Conservation (phyloP, 2,888 invertebrate species). For the Auanema sp. region DNA sequence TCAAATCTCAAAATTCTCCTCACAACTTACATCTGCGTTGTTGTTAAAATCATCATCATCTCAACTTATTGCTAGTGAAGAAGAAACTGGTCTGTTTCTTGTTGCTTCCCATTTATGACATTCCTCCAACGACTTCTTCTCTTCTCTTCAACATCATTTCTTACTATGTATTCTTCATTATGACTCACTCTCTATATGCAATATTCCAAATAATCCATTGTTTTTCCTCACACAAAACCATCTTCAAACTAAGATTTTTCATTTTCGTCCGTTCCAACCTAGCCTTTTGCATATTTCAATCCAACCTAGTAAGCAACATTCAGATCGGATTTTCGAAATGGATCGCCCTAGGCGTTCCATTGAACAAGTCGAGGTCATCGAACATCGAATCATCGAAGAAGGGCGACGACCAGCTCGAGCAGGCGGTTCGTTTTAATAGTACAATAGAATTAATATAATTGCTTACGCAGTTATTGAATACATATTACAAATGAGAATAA, state of each 20-base stretch:
- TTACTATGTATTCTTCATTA: slow-evolving; percentile 2
- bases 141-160: slow-evolving; percentile 2
- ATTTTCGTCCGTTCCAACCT: too few relatives aligned
- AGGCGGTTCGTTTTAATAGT: not conserved
- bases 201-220: not conserved
- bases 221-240: too few relatives aligned
- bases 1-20: too few relatives aligned
- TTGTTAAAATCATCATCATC: too few relatives aligned
- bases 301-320: not conserved
- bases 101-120: not conserved
- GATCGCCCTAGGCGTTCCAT: slow-evolving; percentile 30
- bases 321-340: not conserved
- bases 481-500: not conserved
- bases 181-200: not conserved
- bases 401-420: slow-evolving; percentile 23
- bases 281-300: not conserved
- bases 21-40: too few relatives aligned
- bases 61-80: not conserved
- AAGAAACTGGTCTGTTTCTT: not conserved
- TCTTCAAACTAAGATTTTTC: too few relatives aligned
- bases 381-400: slow-evolving; percentile 54
- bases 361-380: slow-evolving; percentile 62
- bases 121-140: not conserved
- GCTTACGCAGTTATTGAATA: too few relatives aligned
- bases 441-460: slow-evolving; percentile 2